These are phyloP conservation scores for Spheniscus humboldti DNA, from an alignment of 2,797 vertebrate species.

Conservation along the genomic window DNA sequence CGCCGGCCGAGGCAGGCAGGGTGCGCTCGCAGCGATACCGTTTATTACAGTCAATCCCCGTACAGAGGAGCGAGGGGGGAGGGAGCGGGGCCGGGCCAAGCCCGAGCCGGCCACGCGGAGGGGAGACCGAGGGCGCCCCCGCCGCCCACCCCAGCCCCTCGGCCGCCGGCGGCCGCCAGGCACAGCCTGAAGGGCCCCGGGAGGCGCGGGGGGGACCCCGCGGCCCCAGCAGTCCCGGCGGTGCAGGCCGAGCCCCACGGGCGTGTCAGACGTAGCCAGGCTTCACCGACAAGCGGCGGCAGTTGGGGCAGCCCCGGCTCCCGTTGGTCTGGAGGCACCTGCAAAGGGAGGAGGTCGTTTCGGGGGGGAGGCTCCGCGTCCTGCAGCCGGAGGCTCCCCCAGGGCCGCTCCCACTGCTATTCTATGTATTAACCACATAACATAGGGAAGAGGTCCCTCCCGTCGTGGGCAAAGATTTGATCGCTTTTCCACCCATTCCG, in stretches of 20 bases:
- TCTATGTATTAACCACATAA: fast-evolving
- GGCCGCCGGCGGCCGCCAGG: background rate
- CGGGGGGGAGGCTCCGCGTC: background rate
- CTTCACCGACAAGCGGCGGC: conserved; percentile 91
- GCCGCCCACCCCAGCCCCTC: background rate
- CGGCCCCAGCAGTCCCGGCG: background rate
- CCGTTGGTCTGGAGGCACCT: conserved; percentile 95
- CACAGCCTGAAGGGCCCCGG: background rate
- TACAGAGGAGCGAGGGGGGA: background rate
- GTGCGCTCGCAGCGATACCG: fast-evolving
- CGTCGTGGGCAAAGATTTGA: fast-evolving
- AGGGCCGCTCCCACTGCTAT: fast-evolving
- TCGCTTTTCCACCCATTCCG: fast-evolving
- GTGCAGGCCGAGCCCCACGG: background rate
- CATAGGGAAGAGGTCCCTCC: fast-evolving
- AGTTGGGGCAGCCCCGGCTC: conserved; percentile 92
- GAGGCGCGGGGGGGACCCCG: background rate
- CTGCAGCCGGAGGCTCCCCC: background rate
- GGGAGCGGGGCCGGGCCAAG: no score
- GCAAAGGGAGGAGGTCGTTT: background rate
- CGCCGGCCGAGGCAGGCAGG: background rate
- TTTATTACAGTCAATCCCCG: background rate
- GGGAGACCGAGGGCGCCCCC: no score
- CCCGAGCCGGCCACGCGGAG: no score
- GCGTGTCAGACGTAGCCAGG: conserved; percentile 91